Percentiles rank a stretch among this genome's conserved stretches.
phyloP scores from a whole-genome alignment of 2,888 invertebrate species.

The Apamea sordens region DNA sequence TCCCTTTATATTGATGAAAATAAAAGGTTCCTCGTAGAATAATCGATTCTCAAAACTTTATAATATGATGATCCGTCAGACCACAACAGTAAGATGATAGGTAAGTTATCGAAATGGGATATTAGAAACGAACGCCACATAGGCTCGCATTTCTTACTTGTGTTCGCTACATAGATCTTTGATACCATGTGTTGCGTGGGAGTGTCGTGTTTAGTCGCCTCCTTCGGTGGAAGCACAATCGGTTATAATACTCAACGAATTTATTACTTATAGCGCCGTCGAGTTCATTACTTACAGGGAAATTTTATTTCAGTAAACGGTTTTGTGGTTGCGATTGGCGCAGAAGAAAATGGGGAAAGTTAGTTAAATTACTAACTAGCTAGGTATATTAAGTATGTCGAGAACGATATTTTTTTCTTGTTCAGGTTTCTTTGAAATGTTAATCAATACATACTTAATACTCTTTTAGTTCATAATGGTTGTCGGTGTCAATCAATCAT shows the following conservation, averaged over 20 bases:
- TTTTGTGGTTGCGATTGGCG: neutral
- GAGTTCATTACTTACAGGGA: neutral
- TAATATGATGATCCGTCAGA: neutral
- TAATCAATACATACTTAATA: neutral
- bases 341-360: neutral
- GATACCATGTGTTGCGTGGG: conserved; percentile 49
- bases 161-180: conserved; percentile 26
- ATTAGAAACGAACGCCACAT: neutral
- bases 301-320: neutral
- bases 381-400: neutral
- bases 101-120: neutral
- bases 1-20: neutral
- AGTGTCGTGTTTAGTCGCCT: conserved; percentile 54
- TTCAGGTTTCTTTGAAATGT: neutral
- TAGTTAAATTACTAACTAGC: neutral
- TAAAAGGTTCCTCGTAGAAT: neutral
- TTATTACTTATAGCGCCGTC: neutral
- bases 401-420: neutral
- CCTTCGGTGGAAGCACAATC: conserved; percentile 36
- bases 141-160: neutral
- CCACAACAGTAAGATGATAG: neutral
- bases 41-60: neutral
- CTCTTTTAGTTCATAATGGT: neutral
- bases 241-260: conserved; percentile 18
- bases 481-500: conserved; percentile 21